Base-by-base conservation (phyloP, 2,888 invertebrate genomes). In the Pseudococcus jackbeardsleyi region DNA sequence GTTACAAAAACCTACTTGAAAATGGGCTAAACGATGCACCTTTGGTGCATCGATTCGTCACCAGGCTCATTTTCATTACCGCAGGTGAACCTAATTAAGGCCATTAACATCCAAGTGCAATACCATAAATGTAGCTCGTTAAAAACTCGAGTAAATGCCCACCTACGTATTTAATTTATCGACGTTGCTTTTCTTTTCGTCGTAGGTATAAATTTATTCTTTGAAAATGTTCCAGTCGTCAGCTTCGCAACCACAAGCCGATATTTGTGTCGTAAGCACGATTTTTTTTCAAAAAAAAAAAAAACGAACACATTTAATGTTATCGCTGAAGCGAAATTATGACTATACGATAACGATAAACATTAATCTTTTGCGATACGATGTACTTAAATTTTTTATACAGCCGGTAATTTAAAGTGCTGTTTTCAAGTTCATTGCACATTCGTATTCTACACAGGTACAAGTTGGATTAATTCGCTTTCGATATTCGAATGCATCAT, bases 301-400 rank as follows among this genome's bases (percentile, higher is more conserved):
- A 59, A n/a, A n/a, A 59, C n/a, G n/a, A n/a, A 59, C n/a, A 59
- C 59, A n/a, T 59, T 22, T 22, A 9, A 22, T 22, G 22, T 64
- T 64, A 64, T 64, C 64, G 64, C 64, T 64, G 22, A 64, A 64
- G 22, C 15, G 22, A 64, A 64, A 64, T 64, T 64, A 64, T 64
- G 22, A 22, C 22, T 64, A 42, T 42, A 22, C 64, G 64, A 64
- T 64, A 64, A 64, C 64, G 64, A 64, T 64, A 64, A 64, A 22
- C 12, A 64, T 64, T 64, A 64, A 64, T 64, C 64, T 22, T 64
- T 64, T 64, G 64, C 9, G 64, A 64, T 64, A 64, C 22, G 64
- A 64, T 19, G 64, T 64, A 22, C 64, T 64, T 22, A 22, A 64
- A 19, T 64, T 64, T 64, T 64, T 64, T 11, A 64, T 64, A 15